Percentiles rank a stretch among this genome's conserved stretches.
Evolutionary conservation across 2,113 vertebrate species (phyloP).

Genomic region (Platichthys stellatus): DNA sequence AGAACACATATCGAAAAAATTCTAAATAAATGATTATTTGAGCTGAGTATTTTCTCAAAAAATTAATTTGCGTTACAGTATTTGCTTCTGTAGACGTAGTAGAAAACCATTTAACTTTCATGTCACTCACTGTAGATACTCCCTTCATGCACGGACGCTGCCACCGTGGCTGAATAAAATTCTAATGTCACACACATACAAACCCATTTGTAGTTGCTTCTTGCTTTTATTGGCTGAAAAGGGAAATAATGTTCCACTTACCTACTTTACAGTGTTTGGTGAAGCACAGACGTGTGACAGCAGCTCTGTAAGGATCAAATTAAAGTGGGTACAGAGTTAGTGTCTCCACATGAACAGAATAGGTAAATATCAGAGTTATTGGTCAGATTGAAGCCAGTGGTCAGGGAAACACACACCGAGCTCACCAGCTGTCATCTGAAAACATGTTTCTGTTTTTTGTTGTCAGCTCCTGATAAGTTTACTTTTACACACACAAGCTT

Average conservation of each 20-base stretch:
- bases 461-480: slow-evolving; percentile 33
- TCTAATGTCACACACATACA: neutral
- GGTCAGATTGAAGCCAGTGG: neutral
- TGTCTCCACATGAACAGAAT: neutral
- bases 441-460: neutral
- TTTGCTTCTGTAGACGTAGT: neutral
- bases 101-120: neutral
- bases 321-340: neutral
- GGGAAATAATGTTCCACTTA: neutral
- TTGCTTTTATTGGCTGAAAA: neutral
- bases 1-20: too few relatives aligned
- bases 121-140: neutral
- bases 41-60: too few relatives aligned
- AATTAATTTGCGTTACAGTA: too few relatives aligned
- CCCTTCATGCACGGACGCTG: neutral
- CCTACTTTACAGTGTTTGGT: neutral
- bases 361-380: neutral
- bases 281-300: neutral
- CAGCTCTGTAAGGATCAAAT: neutral
- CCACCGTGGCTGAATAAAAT: neutral
- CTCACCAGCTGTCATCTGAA: slow-evolving; percentile 5
- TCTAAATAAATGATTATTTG: too few relatives aligned
- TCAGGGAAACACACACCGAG: neutral
- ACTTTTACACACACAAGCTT: slow-evolving; percentile 39
- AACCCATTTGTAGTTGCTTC: neutral